phyloP scores from a whole-genome alignment of 2,113 vertebrate species.

The Erythrocercus mccallii region DNA sequence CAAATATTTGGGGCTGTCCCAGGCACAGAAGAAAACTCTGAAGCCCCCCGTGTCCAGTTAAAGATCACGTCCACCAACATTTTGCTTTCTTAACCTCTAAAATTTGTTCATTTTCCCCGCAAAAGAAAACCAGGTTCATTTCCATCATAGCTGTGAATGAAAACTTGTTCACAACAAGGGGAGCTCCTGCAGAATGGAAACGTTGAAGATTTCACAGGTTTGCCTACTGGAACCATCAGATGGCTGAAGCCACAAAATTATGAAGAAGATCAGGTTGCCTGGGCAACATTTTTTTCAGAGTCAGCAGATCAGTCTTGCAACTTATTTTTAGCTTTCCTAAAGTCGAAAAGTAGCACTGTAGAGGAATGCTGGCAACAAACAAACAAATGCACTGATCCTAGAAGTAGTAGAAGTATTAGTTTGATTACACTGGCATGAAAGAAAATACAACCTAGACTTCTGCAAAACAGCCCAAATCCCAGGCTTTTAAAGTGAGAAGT shows the following conservation, averaged over 20 bases:
- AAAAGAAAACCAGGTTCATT: not conserved
- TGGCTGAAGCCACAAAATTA: not conserved
- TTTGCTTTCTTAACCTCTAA: not conserved
- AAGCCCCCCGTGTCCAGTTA: fast-evolving
- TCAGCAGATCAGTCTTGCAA: conserved; percentile 40
- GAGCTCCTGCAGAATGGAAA: not conserved
- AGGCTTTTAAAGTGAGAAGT: not conserved
- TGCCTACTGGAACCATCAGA: not conserved
- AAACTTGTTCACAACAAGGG: not conserved
- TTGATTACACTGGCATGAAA: not conserved
- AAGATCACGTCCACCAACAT: not conserved
- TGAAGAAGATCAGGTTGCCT: conserved; percentile 27
- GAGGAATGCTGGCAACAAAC: not conserved
- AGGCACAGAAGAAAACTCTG: not conserved
- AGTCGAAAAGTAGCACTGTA: not conserved
- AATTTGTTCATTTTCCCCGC: not conserved
- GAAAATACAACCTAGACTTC: not conserved
- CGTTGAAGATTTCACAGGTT: not conserved
- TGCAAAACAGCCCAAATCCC: not conserved
- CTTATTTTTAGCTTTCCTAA: conserved; percentile 45
- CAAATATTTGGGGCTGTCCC: not conserved
- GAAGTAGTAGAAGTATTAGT: not conserved
- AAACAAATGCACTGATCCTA: not conserved
- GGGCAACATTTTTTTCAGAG: conserved; percentile 44
- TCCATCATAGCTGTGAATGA: not conserved